phyloP scores from a whole-genome alignment of 2,888 invertebrate species.

The Cerastis rubricosa region DNA sequence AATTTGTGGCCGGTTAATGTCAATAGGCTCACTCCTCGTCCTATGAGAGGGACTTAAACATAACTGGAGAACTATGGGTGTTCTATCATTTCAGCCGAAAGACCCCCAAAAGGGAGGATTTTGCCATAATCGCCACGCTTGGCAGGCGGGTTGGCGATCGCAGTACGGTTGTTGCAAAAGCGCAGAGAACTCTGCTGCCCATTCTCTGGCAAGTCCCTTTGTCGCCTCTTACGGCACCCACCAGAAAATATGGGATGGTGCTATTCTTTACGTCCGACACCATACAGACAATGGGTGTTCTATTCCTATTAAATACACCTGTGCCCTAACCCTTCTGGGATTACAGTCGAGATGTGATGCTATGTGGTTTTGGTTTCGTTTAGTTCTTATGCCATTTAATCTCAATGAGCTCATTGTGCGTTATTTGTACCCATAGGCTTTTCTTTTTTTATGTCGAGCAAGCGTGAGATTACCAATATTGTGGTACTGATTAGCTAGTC shows the following conservation, averaged over 20 bases:
- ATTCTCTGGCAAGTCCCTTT: too few species aligned
- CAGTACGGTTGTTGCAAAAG: too few species aligned
- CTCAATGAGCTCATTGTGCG: neutral
- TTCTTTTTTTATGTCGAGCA: neutral
- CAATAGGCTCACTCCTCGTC: neutral
- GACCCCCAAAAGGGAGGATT: too few species aligned
- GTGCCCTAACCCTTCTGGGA: accelerated
- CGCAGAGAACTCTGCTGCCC: too few species aligned
- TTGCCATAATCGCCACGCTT: too few species aligned
- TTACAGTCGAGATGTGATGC: neutral
- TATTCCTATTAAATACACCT: neutral
- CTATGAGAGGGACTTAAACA: neutral
- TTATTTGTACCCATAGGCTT: neutral
- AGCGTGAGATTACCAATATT: conserved; percentile 1
- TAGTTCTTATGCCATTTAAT: neutral
- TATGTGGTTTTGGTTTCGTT: neutral
- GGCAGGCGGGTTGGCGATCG: too few species aligned
- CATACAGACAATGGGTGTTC: too few species aligned
- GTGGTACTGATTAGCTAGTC: neutral
- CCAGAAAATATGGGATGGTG: too few species aligned
- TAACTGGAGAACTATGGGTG: neutral
- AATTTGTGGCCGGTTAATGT: neutral
- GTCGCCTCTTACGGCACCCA: too few species aligned
- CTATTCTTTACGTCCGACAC: too few species aligned
- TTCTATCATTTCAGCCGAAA: too few species aligned